Evolutionary conservation across 1,140 invertebrate species (phyloP), one percentile per base, ranked within the genome.

Genomic region (Arctopsyche grandis): DNA sequence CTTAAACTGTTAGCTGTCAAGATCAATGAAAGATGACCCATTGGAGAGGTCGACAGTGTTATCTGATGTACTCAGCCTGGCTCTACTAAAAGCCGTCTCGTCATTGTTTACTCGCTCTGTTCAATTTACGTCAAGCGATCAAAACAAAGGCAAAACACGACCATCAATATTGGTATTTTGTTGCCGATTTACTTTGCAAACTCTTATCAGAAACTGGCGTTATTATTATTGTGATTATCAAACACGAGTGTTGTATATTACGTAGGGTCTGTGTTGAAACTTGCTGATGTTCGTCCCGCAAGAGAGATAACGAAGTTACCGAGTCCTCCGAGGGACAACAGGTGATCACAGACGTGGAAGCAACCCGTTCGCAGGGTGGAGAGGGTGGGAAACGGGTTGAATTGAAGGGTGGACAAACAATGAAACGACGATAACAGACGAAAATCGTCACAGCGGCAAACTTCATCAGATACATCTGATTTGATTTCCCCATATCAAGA

Each of bases 401-500:
- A 52, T 52, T 52, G 48, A 52, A 52, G 48, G 16, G 58, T 22
- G 63, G 22, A 66, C 22, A 66, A 66, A 66, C 63, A 66, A 66
- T 66, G 63, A 66, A 24, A 19, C 63, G 22, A 22, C 24, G 63
- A 66, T 66, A 66, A 66, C 22, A 24, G 24, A 66, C 63, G 63
- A 66, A 66, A 52, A 52, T 52, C 48, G 48, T 52, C 48, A 52
- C 48, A 52, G 16, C 48, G 63, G 21, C 63, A 66, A 66, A 66
- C 63, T 66, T 66, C 63, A 24, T 60, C 58, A 19, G 24, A 12
- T 3, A 66, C 63, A 24, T 66, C 63, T 26, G 63, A 66, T 66
- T 66, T 66, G 63, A 66, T 66, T 66, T 66, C 9, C 9, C 22
- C 63, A 24, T 66, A 66, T 66, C 63, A 66, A 66, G 63, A 66